These are phyloP conservation scores for Opisthocomus hoazin DNA, from an alignment of 2,113 vertebrate genomes.

Conservation along the genomic window DNA sequence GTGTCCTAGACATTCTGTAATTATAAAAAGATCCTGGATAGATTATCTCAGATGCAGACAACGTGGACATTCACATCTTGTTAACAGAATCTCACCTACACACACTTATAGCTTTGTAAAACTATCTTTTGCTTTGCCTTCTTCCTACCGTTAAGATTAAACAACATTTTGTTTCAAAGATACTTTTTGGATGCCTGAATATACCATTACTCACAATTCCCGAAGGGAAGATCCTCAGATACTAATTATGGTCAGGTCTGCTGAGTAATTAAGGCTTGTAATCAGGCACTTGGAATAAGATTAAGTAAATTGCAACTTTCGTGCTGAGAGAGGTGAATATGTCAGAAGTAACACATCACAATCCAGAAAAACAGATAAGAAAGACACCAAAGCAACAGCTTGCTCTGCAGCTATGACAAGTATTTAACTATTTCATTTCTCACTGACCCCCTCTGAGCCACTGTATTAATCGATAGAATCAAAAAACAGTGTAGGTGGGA, in stretches of 20 bases:
- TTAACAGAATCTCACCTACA: not conserved
- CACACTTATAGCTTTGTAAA: not conserved
- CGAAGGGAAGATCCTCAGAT: not conserved
- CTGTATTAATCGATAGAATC: not conserved
- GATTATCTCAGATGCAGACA: not conserved
- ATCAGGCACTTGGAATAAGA: conserved; percentile 43
- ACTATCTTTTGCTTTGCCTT: not conserved
- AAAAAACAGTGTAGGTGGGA: not conserved
- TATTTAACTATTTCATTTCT: not conserved
- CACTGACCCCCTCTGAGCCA: not conserved
- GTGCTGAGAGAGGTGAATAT: not conserved
- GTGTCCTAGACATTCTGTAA: not conserved
- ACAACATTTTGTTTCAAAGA: not conserved
- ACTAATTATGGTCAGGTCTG: not conserved
- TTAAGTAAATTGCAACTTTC: conserved; percentile 3
- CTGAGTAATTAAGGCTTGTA: conserved; percentile 32
- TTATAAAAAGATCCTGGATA: not conserved
- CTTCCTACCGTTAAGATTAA: not conserved
- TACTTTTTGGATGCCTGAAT: not conserved
- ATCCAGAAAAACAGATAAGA: not conserved
- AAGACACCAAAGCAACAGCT: not conserved
- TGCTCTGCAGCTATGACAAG: not conserved
- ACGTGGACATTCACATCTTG: not conserved
- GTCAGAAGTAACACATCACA: not conserved
- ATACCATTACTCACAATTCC: not conserved